These are phyloP conservation scores for Tragelaphus eurycerus DNA, from an alignment of 2,797 vertebrate genomes.

Conservation along the genomic window DNA sequence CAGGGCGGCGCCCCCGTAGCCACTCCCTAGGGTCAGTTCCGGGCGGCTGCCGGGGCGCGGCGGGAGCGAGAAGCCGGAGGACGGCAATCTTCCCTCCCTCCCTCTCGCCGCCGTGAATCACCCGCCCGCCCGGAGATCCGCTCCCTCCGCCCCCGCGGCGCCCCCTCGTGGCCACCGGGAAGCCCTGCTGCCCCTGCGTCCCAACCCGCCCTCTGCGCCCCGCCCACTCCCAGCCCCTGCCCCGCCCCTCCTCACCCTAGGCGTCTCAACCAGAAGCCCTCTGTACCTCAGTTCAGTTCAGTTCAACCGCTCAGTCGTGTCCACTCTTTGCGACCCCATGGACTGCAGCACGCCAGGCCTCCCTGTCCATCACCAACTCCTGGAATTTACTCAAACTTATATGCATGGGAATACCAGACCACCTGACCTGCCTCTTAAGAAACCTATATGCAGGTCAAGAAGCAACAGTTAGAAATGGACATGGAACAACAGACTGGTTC, in stretches of 20 bases:
- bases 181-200: not conserved
- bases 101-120: not conserved
- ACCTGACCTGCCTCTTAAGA: no score
- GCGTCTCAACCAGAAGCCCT: not conserved
- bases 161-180: not conserved
- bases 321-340: no score
- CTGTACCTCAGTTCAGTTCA: no score
- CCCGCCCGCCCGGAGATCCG: not conserved
- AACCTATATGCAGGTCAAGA: no score
- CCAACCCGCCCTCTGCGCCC: not conserved
- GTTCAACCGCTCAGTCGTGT: no score
- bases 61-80: not conserved
- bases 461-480: no score
- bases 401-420: no score
- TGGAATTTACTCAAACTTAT: no score
- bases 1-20: not conserved
- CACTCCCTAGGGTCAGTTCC: not conserved
- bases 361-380: no score
- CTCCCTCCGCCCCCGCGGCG: not conserved
- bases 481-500: no score
- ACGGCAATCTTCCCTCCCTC: not conserved
- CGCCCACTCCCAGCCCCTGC: not conserved
- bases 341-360: no score
- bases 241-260: rapidly evolving
- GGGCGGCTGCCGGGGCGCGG: not conserved